phyloP scores from a whole-genome alignment of 2,888 invertebrate genomes.

The Abrostola triplasia region DNA sequence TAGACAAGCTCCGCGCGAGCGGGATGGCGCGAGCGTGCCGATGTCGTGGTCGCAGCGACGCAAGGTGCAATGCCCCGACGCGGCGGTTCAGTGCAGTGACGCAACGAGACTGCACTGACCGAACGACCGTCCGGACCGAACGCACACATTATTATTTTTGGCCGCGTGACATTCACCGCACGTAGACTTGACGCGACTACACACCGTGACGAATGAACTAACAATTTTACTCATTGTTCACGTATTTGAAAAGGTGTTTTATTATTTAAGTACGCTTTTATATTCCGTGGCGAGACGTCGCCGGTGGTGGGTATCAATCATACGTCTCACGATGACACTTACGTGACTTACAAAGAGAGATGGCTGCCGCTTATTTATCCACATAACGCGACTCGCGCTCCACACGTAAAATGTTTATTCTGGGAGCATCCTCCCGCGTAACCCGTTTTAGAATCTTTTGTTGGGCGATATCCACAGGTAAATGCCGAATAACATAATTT shows the following conservation, averaged over 20 bases:
- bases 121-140: conserved; percentile 69
- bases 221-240: conserved; percentile 68
- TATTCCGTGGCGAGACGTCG: conserved; percentile 53
- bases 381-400: conserved; percentile 60
- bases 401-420: conserved; percentile 68
- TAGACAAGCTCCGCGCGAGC: conserved; percentile 59
- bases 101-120: conserved; percentile 85
- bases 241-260: conserved; percentile 59
- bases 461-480: conserved; percentile 73
- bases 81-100: conserved; percentile 81
- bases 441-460: conserved; percentile 75
- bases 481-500: conserved; percentile 72
- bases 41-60: conserved; percentile 62
- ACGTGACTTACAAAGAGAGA: conserved; percentile 60
- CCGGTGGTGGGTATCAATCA: conserved; percentile 66
- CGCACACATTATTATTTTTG: conserved; percentile 80
- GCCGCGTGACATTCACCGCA: conserved; percentile 81
- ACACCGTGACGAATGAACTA: conserved; percentile 71
- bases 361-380: conserved; percentile 57
- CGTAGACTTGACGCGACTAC: conserved; percentile 66
- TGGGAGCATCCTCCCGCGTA: conserved; percentile 65
- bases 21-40: conserved; percentile 54
- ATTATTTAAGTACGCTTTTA: conserved; percentile 59
- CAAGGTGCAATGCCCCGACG: conserved; percentile 85
- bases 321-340: conserved; percentile 59